phyloP scores from a whole-genome alignment of 37 sponge, comb jelly and placozoan species.

The Petrosia ficiformis region DNA sequence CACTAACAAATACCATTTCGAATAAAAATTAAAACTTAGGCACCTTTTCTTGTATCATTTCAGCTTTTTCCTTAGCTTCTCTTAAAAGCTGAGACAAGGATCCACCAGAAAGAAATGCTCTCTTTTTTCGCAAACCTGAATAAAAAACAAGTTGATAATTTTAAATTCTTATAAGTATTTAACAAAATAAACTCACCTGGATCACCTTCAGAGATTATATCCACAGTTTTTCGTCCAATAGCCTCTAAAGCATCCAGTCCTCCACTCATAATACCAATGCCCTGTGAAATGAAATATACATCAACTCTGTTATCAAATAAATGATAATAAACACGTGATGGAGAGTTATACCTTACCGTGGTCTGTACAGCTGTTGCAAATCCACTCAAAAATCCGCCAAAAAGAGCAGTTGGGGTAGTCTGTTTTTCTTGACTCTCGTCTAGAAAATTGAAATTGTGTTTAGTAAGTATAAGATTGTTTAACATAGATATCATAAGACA shows the following conservation, averaged over 20 bases:
- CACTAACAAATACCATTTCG: too few relatives aligned
- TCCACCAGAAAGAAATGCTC: slow-evolving; percentile 35
- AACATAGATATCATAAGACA: too few relatives aligned
- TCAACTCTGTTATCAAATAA: not conserved
- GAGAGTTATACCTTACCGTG: slow-evolving; percentile 31
- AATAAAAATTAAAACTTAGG: too few relatives aligned
- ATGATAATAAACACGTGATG: not conserved
- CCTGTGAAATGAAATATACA: slow-evolving; percentile 17
- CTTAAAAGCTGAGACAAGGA: slow-evolving; percentile 74
- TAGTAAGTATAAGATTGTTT: too few relatives aligned
- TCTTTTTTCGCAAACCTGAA: slow-evolving; percentile 64
- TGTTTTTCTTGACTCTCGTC: not conserved
- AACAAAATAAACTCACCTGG: too few relatives aligned
- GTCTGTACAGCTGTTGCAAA: slow-evolving; percentile 44
- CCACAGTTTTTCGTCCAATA: slow-evolving; percentile 90
- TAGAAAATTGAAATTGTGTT: too few relatives aligned
- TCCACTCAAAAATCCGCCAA: slow-evolving; percentile 48
- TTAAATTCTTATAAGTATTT: not conserved
- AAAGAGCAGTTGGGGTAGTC: not conserved
- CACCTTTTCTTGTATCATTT: slow-evolving; percentile 29
- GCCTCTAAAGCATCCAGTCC: slow-evolving; percentile 88
- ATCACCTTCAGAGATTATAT: slow-evolving; percentile 84
- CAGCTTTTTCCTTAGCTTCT: slow-evolving; percentile 70
- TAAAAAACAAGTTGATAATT: not conserved
- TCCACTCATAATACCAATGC: slow-evolving; percentile 54